phyloP scores from a whole-genome alignment of 2,797 vertebrate genomes.

The Myioborus miniatus region DNA sequence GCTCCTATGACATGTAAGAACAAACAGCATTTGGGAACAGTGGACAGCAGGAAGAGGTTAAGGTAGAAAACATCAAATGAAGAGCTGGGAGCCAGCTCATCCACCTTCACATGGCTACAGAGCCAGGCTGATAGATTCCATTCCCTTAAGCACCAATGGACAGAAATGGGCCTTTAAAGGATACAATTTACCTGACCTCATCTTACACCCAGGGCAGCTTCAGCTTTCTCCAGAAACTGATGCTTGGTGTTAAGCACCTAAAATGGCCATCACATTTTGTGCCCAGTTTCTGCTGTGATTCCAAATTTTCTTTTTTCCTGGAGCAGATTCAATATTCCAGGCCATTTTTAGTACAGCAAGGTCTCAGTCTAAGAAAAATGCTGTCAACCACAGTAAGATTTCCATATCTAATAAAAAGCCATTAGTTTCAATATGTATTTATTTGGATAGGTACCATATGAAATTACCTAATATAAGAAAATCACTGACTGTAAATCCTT shows the following conservation, averaged over 20 bases:
- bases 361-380: not conserved
- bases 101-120: rapidly evolving
- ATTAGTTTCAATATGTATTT: not conserved
- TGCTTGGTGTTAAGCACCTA: not conserved
- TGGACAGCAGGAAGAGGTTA: not conserved
- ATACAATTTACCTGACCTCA: not conserved
- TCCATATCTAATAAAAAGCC: not conserved
- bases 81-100: not conserved
- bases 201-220: not conserved
- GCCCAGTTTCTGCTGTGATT: not conserved
- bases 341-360: not conserved
- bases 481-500: not conserved
- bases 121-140: not conserved
- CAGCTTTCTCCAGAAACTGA: not conserved
- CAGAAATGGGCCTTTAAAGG: rapidly evolving
- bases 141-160: rapidly evolving
- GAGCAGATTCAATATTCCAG: not conserved
- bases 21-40: not conserved
- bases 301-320: not conserved
- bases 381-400: not conserved
- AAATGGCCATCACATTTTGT: rapidly evolving
- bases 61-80: not conserved
- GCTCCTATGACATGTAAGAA: rapidly evolving
- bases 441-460: not conserved
- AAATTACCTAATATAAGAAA: not conserved